Evolutionary conservation across 2,888 invertebrate genomes (phyloP).

Genomic region (Charanyca ferruginea): DNA sequence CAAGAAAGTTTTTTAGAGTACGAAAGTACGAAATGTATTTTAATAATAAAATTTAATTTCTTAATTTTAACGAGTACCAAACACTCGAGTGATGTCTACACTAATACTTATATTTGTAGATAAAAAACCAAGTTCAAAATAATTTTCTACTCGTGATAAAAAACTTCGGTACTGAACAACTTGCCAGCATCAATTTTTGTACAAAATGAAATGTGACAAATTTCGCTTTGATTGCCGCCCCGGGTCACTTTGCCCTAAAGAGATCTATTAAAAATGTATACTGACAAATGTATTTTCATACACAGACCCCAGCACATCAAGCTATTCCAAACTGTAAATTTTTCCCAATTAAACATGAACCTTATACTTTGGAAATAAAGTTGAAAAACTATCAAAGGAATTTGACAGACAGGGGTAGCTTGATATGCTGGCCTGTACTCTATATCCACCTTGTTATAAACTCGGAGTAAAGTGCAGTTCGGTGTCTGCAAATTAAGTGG

Average conservation of each 20-base stretch:
- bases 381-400: too few relatives aligned
- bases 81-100: slow-evolving; percentile 25
- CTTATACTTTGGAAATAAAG: too few relatives aligned
- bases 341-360: too few relatives aligned
- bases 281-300: slow-evolving; percentile 1
- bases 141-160: not conserved
- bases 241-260: not conserved
- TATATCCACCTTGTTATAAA: not conserved
- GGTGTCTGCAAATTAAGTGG: too few relatives aligned
- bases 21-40: slow-evolving; percentile 48
- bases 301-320: too few relatives aligned
- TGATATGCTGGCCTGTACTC: too few relatives aligned
- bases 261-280: slow-evolving; percentile 16
- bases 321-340: too few relatives aligned
- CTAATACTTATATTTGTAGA: slow-evolving; percentile 16
- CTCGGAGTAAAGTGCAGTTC: not conserved
- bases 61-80: slow-evolving; percentile 56
- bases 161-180: slow-evolving; percentile 9
- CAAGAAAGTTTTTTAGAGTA: slow-evolving; percentile 42
- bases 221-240: slow-evolving; percentile 18
- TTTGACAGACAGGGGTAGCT: too few relatives aligned
- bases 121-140: slow-evolving; percentile 12
- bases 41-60: slow-evolving; percentile 30
- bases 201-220: not conserved
- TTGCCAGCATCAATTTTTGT: slow-evolving; percentile 19